Base-by-base conservation (phyloP, 2,888 invertebrate genomes). In the Plagodis pulveraria region DNA sequence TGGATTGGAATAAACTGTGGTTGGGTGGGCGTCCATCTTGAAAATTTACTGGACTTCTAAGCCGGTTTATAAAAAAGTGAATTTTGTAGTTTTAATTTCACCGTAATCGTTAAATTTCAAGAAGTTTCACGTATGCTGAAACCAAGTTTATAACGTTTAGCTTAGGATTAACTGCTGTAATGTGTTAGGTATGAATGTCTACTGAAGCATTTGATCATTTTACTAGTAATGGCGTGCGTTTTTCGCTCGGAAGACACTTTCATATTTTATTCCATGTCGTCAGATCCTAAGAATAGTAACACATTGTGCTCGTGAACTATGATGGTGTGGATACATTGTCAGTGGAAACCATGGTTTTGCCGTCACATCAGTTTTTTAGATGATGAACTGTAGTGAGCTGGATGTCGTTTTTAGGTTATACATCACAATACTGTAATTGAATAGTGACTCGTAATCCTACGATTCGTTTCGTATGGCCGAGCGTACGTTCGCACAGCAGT, bases 11-110 rank as follows among this genome's bases (percentile, higher is more conserved):
- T 40, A 51, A 38, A 62, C 57, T 52, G 49, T 69, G 81, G 83
- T 94, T 94, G 94, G 94, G 94, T 94, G 94, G 94, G 95, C 95
- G 95, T 95, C 96, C 96, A 96, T 96, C 95, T 96, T 96, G 96
- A 94, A 80, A 95, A 94, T 94, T 94, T 94, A 93, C 93, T 94
- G 94, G 93, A 93, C 94, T 94, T 40, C 40, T 95, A 67, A 95
- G 95, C 96, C 95, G 96, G 95, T 94, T 93, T 89, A 92, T 93
- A 89, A 91, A 89, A 86, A 89, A 91, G 89, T 91, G 91, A 86
- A 86, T 86, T 88, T 90, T 89, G 81, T 87, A 86, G 87, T 86
- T 84, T 81, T 80, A 83, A 85, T 83, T 85, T 82, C 76, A 83
- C 82, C 79, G 82, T 84, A 83, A 83, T 89, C 84, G 80, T 86